phyloP scores from a whole-genome alignment of 2,113 vertebrate species.

The Connochaetes taurinus region DNA sequence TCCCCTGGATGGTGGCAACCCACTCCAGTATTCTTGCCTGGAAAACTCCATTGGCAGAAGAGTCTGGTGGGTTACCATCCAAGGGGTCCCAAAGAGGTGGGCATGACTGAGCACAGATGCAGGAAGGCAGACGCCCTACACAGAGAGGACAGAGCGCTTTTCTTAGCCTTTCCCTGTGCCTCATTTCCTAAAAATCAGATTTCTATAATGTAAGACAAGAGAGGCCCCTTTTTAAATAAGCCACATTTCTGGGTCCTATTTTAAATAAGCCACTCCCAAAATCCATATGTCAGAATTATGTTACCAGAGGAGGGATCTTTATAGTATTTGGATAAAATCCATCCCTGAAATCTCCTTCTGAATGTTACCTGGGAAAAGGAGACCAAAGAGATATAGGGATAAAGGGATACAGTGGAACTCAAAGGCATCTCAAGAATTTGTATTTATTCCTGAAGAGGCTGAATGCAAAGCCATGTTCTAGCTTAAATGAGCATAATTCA shows the following conservation, averaged over 20 bases:
- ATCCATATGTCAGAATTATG: background rate
- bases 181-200: background rate
- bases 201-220: background rate
- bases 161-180: too few relatives aligned
- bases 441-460: slow-evolving; percentile 24
- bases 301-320: rapidly evolving
- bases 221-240: background rate
- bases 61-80: background rate
- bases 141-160: rapidly evolving
- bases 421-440: background rate
- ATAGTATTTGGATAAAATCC: background rate
- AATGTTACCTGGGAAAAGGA: background rate
- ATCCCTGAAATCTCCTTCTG: background rate
- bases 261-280: background rate
- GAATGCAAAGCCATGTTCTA: background rate
- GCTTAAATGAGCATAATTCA: slow-evolving; percentile 46
- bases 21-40: background rate
- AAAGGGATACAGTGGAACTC: background rate
- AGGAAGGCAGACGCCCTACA: background rate
- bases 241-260: background rate
- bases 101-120: background rate
- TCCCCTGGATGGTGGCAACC: background rate
- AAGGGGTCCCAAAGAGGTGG: background rate
- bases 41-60: background rate
- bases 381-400: background rate